Evolutionary conservation across 2,797 vertebrate genomes (phyloP).

Genomic region (Sparus aurata): DNA sequence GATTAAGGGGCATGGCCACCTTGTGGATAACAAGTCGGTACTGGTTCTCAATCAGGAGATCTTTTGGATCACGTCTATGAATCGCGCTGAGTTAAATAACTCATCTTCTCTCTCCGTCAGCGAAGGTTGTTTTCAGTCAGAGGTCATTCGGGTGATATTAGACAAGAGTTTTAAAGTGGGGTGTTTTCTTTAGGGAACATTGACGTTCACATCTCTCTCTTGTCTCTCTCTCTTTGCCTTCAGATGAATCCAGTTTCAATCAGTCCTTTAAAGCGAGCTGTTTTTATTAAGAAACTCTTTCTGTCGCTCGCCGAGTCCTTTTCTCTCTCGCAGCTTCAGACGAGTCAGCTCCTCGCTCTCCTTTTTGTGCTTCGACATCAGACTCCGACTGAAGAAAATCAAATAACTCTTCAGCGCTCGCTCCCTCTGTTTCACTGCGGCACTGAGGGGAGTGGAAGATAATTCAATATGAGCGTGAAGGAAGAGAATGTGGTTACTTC

Average conservation of each 20-base stretch:
- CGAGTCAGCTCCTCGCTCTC: not conserved
- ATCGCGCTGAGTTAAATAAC: not conserved
- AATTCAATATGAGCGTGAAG: constrained; percentile 7
- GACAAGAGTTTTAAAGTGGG: not conserved
- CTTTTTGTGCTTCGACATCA: constrained; percentile 32
- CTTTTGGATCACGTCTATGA: not conserved
- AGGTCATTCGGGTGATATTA: not conserved
- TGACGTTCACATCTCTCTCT: not conserved
- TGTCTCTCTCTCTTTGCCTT: not conserved
- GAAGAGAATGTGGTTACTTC: constrained; percentile 10
- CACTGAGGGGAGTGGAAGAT: constrained; percentile 3
- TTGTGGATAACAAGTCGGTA: no score
- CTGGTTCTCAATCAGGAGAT: no score
- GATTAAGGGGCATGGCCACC: no score
- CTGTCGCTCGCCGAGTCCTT: constrained; percentile 3
- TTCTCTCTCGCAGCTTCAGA: constrained; percentile 6
- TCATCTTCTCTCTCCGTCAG: not conserved
- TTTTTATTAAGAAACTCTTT: constrained; percentile 13
- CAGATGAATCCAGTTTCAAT: constrained; percentile 3
- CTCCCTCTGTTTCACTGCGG: constrained; percentile 11
- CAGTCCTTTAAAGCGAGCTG: constrained; percentile 5
- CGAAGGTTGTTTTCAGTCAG: not conserved
- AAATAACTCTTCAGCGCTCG: constrained; percentile 12
- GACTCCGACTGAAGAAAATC: constrained; percentile 30
- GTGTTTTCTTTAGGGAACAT: not conserved